Conservation (phyloP, 2,113 vertebrate genomes). For the Psophia crepitans region DNA sequence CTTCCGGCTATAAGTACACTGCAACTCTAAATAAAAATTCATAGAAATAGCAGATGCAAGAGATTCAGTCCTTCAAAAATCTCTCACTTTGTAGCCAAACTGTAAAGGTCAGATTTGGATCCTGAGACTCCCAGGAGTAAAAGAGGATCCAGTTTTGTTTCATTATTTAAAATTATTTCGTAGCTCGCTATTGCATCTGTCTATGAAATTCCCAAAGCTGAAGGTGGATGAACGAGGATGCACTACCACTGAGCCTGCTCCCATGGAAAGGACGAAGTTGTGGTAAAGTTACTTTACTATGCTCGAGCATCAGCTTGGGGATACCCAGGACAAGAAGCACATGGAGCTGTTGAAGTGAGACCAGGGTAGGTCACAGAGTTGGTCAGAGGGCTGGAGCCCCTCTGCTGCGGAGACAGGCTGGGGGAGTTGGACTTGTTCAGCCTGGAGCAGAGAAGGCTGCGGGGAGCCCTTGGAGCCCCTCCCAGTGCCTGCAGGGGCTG, state of each 20-base stretch:
- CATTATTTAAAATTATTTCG: not conserved
- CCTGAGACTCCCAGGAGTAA: not conserved
- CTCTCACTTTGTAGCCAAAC: not conserved
- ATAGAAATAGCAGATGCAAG: not conserved
- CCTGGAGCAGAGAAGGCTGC: too few relatives aligned
- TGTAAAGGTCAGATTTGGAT: not conserved
- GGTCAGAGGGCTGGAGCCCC: too few relatives aligned
- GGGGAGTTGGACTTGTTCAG: too few relatives aligned
- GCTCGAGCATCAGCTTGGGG: too few relatives aligned
- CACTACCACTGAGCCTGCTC: not conserved
- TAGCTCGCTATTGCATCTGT: not conserved
- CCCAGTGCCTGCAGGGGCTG: too few relatives aligned
- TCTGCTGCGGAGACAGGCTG: too few relatives aligned
- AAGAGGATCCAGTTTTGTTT: not conserved
- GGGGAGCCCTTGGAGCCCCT: too few relatives aligned
- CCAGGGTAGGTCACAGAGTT: too few relatives aligned
- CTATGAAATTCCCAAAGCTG: not conserved
- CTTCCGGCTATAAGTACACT: not conserved
- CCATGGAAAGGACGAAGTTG: not conserved
- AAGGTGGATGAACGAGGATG: accelerated
- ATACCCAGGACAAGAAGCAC: too few relatives aligned
- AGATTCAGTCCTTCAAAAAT: not conserved
- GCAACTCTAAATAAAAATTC: not conserved
- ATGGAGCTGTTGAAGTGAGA: too few relatives aligned
- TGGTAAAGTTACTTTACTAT: too few relatives aligned